Evolutionary conservation across 2,888 invertebrate species (phyloP).

Genomic region (Noctua pronuba): DNA sequence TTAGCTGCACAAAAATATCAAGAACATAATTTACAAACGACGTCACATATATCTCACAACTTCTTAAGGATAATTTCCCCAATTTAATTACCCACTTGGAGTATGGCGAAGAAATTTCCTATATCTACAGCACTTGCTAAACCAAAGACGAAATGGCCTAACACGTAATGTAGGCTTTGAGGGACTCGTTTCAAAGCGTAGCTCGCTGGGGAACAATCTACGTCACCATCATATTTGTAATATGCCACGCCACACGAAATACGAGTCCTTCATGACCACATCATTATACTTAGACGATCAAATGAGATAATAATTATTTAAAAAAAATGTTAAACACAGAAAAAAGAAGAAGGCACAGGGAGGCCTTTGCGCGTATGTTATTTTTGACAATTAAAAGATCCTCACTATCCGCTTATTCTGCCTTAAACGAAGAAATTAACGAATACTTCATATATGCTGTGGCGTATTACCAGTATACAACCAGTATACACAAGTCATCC

Average conservation of each 20-base stretch:
- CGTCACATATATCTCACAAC: neutral
- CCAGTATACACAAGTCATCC: constrained; percentile 73
- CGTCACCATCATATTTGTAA: constrained; percentile 6
- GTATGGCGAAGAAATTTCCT: constrained; percentile 39
- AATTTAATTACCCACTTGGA: constrained; percentile 29
- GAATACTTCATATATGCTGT: neutral
- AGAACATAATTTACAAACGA: neutral
- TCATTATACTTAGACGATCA: neutral
- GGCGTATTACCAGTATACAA: constrained; percentile 4
- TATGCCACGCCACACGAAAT: neutral
- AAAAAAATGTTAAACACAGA: neutral
- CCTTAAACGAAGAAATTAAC: neutral
- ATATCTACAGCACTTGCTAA: constrained; percentile 50
- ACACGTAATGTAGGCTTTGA: constrained; percentile 55
- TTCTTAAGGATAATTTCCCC: constrained; percentile 18
- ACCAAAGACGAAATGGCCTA: constrained; percentile 42
- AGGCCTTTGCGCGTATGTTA: neutral
- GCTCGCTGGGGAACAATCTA: constrained; percentile 66
- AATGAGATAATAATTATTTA: neutral
- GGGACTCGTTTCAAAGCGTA: constrained; percentile 66
- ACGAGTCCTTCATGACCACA: neutral
- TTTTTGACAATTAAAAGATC: neutral
- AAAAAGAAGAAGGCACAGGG: neutral
- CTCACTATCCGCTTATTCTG: neutral
- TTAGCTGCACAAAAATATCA: neutral